Percentiles rank a stretch among this genome's conserved stretches.
Evolutionary conservation across 2,797 vertebrate species (phyloP).

Genomic region (Carapus acus): DNA sequence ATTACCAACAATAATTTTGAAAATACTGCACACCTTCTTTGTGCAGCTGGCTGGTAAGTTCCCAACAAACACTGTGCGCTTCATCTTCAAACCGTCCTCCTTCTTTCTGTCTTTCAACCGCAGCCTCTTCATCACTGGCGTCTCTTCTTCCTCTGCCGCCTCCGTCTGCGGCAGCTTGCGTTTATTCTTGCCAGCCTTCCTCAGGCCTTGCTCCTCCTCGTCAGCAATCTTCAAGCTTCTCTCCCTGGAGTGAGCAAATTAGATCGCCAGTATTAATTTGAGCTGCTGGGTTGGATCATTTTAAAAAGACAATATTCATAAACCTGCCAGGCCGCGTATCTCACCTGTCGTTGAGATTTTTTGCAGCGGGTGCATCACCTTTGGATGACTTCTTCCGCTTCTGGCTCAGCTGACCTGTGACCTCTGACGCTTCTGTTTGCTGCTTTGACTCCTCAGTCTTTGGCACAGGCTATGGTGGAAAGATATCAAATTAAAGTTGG

Average conservation of each 20-base stretch:
- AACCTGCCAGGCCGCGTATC: neutral
- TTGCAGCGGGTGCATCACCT: slow-evolving; percentile 46
- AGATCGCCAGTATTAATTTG: no score
- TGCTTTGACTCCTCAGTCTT: slow-evolving; percentile 9
- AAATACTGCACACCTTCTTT: slow-evolving; percentile 74
- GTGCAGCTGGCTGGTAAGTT: slow-evolving; percentile 82
- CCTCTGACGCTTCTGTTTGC: slow-evolving; percentile 9
- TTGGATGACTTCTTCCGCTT: slow-evolving; percentile 15
- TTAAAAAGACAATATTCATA: no score
- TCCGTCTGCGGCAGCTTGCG: slow-evolving; percentile 38
- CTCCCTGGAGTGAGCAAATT: slow-evolving; percentile 74
- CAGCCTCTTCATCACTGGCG: slow-evolving; percentile 52
- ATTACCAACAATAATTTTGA: neutral
- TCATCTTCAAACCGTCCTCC: slow-evolving; percentile 70
- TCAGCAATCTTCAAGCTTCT: slow-evolving; percentile 74
- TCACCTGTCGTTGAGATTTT: slow-evolving; percentile 61
- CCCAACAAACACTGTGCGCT: slow-evolving; percentile 89
- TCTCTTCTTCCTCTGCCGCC: slow-evolving; percentile 9
- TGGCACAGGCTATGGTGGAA: slow-evolving; percentile 33
- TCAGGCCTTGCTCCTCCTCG: slow-evolving; percentile 63
- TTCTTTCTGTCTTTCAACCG: slow-evolving; percentile 40
- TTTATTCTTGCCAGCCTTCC: slow-evolving; percentile 45
- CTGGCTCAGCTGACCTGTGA: slow-evolving; percentile 12
- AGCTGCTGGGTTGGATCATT: no score
- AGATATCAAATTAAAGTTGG: neutral